Base-by-base conservation (phyloP, 1,140 invertebrate genomes). In the Globodera rostochiensis region DNA sequence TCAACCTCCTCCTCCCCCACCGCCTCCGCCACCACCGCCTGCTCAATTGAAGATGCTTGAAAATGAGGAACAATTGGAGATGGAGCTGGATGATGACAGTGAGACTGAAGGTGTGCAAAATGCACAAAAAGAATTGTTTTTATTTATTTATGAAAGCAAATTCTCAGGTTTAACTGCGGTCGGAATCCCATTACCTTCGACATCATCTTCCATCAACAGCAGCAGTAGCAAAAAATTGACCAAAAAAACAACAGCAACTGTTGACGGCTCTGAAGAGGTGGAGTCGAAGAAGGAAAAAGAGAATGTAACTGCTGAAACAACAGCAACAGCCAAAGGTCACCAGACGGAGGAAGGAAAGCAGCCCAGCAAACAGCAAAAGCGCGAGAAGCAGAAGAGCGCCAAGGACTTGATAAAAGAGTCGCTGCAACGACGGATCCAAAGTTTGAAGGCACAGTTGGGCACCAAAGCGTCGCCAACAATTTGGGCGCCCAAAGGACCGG, bases 11-110 rank as follows among this genome's bases (percentile, higher is more conserved):
- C 74, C 74, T 64, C 74, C 74, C 3, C 74, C 73, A 50, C 73
- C 73, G 73, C 73, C 73, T 50, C 73, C 73, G n/a, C 73, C 74
- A 45, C 45, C 50, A 75, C 45, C 74, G 36, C 50, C 74, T 45
- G n/a, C 13, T 57, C 9, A 45, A 25, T 46, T 13, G 19, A 15
- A 19, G 19, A n/a, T 19, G 11, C 13, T 8, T 15, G 57, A 60
- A 60, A 19, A 60, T 60, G 57, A 60, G 9, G 13, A 36, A 36
- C 36, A 60, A 60, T 60, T 60, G 57, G 57, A 60, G 57, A 60
- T 60, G 57, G 57, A 60, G 5, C 15, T 60, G 57, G 57, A 60
- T 15, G 15, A 19, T 19, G 57, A 19, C 15, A 60, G 57, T 19
- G 57, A 60, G 13, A 60, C 15, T 5, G 57, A 60, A 13, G 57